A percentile compares a stretch with the other conserved stretches of the same genome.
Evolutionary conservation across 1,140 invertebrate species (phyloP).

Genomic region (Cotesia vestalis): DNA sequence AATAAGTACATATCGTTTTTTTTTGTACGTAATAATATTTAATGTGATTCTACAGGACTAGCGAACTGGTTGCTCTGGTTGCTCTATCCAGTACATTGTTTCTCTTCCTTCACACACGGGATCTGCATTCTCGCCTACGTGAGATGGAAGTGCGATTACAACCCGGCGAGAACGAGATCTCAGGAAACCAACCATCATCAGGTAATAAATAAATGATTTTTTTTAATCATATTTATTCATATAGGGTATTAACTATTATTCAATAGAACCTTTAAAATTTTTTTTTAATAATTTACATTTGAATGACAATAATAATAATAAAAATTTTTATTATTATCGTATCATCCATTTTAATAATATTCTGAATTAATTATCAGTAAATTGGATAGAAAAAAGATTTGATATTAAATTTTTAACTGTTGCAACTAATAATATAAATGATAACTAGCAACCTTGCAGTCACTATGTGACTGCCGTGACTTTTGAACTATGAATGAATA

Average conservation of each 20-base stretch:
- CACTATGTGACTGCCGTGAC: too few species aligned
- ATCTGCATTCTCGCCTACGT: conserved; percentile 77
- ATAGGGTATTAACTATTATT: conserved; percentile 3
- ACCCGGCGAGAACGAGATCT: conserved; percentile 73
- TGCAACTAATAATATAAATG: too few species aligned
- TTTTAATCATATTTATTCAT: neutral
- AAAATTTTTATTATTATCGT: too few species aligned
- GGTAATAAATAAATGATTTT: conserved; percentile 66
- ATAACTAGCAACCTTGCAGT: too few species aligned
- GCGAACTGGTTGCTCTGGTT: conserved; percentile 79
- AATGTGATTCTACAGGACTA: conserved; percentile 68
- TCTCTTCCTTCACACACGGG: conserved; percentile 82
- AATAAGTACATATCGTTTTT: neutral
- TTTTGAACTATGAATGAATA: too few species aligned
- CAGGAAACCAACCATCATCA: conserved; percentile 75
- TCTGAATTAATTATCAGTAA: too few species aligned
- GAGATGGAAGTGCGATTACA: conserved; percentile 81
- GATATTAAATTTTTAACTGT: too few species aligned
- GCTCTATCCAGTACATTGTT: conserved; percentile 83
- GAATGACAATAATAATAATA: too few species aligned
- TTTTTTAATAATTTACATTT: too few species aligned
- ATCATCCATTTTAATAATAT: too few species aligned
- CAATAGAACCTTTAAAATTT: too few species aligned
- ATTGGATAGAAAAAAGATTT: too few species aligned
- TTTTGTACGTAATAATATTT: conserved; percentile 32